A percentile compares a stretch with the other conserved stretches of the same genome.
Conservation (phyloP, 1,140 invertebrate species). For the Trichonephila clavata region DNA sequence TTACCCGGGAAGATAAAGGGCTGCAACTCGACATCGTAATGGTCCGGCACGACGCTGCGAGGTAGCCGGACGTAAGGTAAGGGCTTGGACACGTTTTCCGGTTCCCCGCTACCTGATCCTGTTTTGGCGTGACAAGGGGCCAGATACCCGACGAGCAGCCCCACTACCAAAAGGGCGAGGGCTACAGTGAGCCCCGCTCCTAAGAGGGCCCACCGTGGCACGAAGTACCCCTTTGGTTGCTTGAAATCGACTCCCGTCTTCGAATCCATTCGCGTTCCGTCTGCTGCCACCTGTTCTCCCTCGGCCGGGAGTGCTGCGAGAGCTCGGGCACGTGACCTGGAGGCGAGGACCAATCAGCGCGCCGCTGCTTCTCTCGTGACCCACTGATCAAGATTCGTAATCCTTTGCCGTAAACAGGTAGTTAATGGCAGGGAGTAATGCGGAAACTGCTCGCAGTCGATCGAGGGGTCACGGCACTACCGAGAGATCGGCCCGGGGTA, state of each 20-base stretch:
- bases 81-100: background rate
- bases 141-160: conserved; percentile 70
- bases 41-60: conserved; percentile 78
- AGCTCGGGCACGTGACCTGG: too few relatives aligned
- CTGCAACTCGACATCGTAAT: conserved; percentile 79
- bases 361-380: too few relatives aligned
- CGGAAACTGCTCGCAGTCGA: too few relatives aligned
- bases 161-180: conserved; percentile 14
- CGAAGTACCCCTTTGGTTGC: conserved; percentile 62
- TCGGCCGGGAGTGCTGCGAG: too few relatives aligned
- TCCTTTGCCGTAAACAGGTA: too few relatives aligned
- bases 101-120: background rate
- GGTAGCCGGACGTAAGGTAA: conserved; percentile 79
- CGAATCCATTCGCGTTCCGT: background rate
- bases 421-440: too few relatives aligned
- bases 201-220: conserved; percentile 27
- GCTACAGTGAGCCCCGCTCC: background rate
- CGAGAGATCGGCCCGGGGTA: too few relatives aligned
- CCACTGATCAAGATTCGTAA: too few relatives aligned
- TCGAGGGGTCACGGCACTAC: too few relatives aligned
- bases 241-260: conserved; percentile 47
- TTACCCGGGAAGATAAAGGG: conserved; percentile 80
- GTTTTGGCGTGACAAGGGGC: background rate
- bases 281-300: background rate
- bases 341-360: too few relatives aligned